A percentile compares a stretch with the other conserved stretches of the same genome.
phyloP scores from a whole-genome alignment of 2,888 invertebrate genomes.

The Parascotia fuliginaria region DNA sequence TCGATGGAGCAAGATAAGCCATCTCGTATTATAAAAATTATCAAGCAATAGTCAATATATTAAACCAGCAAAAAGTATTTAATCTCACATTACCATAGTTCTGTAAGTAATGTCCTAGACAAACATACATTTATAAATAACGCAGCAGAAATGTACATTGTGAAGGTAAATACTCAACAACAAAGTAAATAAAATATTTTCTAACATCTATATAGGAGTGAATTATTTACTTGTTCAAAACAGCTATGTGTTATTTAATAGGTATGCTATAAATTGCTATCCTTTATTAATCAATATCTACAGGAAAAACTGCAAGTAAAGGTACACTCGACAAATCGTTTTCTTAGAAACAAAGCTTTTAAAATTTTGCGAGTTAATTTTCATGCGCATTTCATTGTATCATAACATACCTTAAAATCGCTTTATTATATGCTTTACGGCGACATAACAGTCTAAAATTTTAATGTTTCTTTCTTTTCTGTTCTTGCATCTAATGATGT shows the following conservation, averaged over 20 bases:
- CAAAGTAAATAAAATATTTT: slow-evolving; percentile 35
- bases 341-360: background rate
- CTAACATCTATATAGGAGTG: slow-evolving; percentile 24
- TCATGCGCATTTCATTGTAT: too few relatives aligned
- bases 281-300: slow-evolving; percentile 29
- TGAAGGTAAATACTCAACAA: slow-evolving; percentile 36
- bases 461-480: too few relatives aligned
- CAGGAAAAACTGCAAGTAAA: slow-evolving; percentile 18
- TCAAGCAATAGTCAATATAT: background rate
- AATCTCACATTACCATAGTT: slow-evolving; percentile 8
- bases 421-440: too few relatives aligned
- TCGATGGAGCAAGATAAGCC: too few relatives aligned
- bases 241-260: slow-evolving; percentile 53
- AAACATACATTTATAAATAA: slow-evolving; percentile 7
- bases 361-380: too few relatives aligned
- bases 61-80: background rate
- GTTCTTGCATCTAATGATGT: too few relatives aligned
- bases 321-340: background rate
- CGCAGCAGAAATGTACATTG: slow-evolving; percentile 21
- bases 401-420: too few relatives aligned
- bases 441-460: too few relatives aligned
- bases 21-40: too few relatives aligned
- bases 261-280: slow-evolving; percentile 49
- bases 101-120: slow-evolving; percentile 14
- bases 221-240: slow-evolving; percentile 44